These are phyloP conservation scores for Panulirus ornatus DNA, from an alignment of 1,140 invertebrate genomes.

Conservation along the genomic window DNA sequence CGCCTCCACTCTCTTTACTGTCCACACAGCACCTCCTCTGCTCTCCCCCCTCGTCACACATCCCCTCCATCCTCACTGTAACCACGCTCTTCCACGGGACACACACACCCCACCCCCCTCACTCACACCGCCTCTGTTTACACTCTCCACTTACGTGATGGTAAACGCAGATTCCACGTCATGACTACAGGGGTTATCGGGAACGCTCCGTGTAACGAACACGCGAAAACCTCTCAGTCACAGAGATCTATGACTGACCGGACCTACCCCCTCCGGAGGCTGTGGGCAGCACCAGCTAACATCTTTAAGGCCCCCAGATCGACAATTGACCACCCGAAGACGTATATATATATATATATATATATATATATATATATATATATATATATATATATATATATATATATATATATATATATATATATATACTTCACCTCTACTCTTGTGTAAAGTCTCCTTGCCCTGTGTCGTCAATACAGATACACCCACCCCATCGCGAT, in stretches of 20 bases:
- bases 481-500: too few relatives aligned
- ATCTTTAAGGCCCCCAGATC: too few relatives aligned
- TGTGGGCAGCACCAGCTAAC: too few relatives aligned
- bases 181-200: too few relatives aligned
- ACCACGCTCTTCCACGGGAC: neutral
- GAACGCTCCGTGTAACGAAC: too few relatives aligned
- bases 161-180: too few relatives aligned
- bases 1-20: neutral
- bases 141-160: too few relatives aligned
- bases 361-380: slow-evolving; percentile 6
- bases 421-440: neutral
- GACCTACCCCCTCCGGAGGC: too few relatives aligned
- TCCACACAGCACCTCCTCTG: neutral
- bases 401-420: slow-evolving; percentile 14
- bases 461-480: neutral
- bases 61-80: neutral
- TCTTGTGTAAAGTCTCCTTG: neutral
- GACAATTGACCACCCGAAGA: too few relatives aligned
- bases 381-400: slow-evolving; percentile 14
- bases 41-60: neutral
- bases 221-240: too few relatives aligned
- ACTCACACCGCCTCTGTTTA: neutral
- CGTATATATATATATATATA: too few relatives aligned
- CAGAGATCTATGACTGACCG: too few relatives aligned
- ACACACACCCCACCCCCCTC: neutral